Percentiles rank a stretch among this genome's conserved stretches.
phyloP scores from a whole-genome alignment of 37 sponge, comb jelly and placozoan genomes.

The Beroe ovata region DNA sequence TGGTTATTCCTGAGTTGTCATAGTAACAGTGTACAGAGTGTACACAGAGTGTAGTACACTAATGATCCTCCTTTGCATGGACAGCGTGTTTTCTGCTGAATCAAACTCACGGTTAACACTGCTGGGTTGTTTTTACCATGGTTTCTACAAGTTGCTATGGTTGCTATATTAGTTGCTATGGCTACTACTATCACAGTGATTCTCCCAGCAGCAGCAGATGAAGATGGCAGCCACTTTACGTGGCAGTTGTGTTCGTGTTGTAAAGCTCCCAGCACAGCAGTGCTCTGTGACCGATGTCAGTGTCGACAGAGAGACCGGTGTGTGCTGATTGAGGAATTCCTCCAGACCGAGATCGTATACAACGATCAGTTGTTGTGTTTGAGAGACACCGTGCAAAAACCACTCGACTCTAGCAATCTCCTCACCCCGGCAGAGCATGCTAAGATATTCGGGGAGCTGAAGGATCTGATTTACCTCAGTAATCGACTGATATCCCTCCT shows the following conservation, averaged over 20 bases:
- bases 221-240: not conserved
- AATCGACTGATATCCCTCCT: constrained; percentile 33
- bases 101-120: no score
- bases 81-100: no score
- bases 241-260: not conserved
- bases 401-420: not conserved
- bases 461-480: constrained; percentile 39
- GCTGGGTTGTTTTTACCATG: no score
- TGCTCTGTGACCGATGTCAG: constrained; percentile 23
- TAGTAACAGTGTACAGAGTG: no score
- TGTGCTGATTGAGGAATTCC: constrained; percentile 37
- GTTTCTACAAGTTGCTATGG: no score
- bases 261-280: not conserved
- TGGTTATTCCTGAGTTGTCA: no score
- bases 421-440: constrained; percentile 50
- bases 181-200: no score
- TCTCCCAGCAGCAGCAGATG: no score
- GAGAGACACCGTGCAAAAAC: constrained; percentile 13
- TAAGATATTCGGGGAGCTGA: constrained; percentile 39
- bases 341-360: constrained; percentile 44
- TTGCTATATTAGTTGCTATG: no score
- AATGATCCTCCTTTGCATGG: no score
- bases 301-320: constrained; percentile 28
- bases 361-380: constrained; percentile 13
- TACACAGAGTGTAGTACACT: no score